Evolutionary conservation across 1,140 invertebrate species (phyloP), one percentile per base, ranked within the genome.

Genomic region (Penaeus japonicus): DNA sequence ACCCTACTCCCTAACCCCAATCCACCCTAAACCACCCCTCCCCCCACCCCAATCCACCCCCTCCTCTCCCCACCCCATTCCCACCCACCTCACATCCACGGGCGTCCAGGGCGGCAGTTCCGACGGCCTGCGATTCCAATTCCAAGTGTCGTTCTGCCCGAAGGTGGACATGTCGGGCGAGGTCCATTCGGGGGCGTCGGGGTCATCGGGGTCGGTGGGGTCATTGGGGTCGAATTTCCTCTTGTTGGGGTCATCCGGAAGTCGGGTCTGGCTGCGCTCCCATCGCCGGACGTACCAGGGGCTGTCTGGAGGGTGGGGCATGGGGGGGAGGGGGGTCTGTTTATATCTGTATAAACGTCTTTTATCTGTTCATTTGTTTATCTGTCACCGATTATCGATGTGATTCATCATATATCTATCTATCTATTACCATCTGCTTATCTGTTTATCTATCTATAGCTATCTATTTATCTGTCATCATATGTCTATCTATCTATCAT

Each of bases 111-210:
- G 18, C 22, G 65, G 83, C 39, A 70, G 35, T 32, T 84, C 12
- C 17, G 62, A 12, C 3, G 83, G 62, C n/a, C 54, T 62, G 12
- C 83, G 39, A 65, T 75, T 84, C 83, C 83, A 84, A 47, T 84
- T 75, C 83, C 83, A 84, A 30, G 65, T 75, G 47, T 84, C 83
- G n/a, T 57, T 32, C 22, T 75, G n/a, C 22, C 62, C 62, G 53
- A 75, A 84, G 27, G 83, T 84, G 7, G 83, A 84, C n/a, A 54
- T 62, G 47, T 84, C 83, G 4, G 62, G 65, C 1, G 4, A 24
- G 7, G 83, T 75, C 83, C 83, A 84, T 27, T 73, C 62, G 0
- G 62, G 35, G 0, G n/a, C 65, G 24, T 84, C 65, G 7, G 83
- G 83, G 24, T 75, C 3, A 17, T 84, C 62, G 4, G 83, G 83